These are phyloP conservation scores for Delichon dasypus DNA, from an alignment of 2,797 vertebrate species.

Conservation along the genomic window DNA sequence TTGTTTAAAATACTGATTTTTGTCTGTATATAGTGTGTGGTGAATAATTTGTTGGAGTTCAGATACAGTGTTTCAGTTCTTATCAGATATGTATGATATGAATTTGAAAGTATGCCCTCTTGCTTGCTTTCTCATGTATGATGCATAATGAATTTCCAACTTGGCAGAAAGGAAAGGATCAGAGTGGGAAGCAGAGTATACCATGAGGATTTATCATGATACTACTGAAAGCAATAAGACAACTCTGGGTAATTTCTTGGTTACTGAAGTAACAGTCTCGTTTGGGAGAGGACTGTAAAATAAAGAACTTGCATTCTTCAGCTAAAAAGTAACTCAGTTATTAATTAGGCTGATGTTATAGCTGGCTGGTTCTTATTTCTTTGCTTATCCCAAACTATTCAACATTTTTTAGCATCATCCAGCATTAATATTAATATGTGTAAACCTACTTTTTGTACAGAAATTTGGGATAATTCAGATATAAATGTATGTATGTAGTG, in stretches of 20 bases:
- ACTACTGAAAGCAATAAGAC: not conserved
- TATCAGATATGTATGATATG: slow-evolving; percentile 41
- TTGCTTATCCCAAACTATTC: not conserved
- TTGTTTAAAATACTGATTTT: slow-evolving; percentile 48
- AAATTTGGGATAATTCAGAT: not conserved
- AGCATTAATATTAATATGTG: not conserved
- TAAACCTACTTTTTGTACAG: not conserved
- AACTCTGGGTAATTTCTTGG: slow-evolving; percentile 14
- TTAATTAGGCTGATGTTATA: not conserved
- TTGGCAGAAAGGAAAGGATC: slow-evolving; percentile 36
- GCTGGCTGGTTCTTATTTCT: not conserved
- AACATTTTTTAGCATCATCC: not conserved
- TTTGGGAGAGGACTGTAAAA: not conserved
- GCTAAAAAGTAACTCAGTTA: not conserved
- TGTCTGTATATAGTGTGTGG: not conserved
- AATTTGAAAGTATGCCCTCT: slow-evolving; percentile 57
- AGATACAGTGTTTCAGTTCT: slow-evolving; percentile 45
- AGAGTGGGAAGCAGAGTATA: slow-evolving; percentile 10
- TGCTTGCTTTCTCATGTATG: slow-evolving; percentile 39
- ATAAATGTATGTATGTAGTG: not conserved
- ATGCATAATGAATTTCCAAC: slow-evolving; percentile 54
- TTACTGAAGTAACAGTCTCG: slow-evolving; percentile 11
- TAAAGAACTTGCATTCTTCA: not conserved
- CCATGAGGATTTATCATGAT: slow-evolving; percentile 28
- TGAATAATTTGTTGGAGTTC: slow-evolving; percentile 57